These are phyloP conservation scores for Petroica traversi DNA, from an alignment of 2,113 vertebrate species.

Conservation along the genomic window DNA sequence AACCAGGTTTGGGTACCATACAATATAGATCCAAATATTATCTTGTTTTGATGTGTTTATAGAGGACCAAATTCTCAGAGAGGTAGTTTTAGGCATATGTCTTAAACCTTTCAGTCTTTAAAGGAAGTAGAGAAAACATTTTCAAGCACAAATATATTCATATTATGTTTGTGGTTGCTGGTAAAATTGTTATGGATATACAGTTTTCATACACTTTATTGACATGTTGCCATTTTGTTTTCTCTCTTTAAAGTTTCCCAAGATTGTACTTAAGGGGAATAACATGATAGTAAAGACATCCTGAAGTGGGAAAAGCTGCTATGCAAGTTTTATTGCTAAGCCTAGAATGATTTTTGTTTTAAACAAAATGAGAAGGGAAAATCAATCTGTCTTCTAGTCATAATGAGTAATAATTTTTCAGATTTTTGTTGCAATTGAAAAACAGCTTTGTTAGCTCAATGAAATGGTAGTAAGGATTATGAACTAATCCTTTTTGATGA, in stretches of 20 bases:
- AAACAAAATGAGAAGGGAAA: not conserved
- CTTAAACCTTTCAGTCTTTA: not conserved
- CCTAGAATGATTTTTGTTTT: not conserved
- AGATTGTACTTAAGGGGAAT: not conserved
- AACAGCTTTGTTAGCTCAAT: not conserved
- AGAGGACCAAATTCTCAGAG: not conserved
- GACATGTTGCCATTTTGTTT: not conserved
- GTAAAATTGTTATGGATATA: not conserved
- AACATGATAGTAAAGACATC: not conserved
- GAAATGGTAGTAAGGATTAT: not conserved
- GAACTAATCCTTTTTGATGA: constrained; percentile 23
- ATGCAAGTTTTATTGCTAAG: not conserved
- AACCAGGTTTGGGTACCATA: not conserved
- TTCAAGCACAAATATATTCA: not conserved
- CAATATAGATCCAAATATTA: not conserved
- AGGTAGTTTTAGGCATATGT: not conserved
- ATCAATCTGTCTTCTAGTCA: not conserved
- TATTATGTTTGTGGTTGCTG: not conserved
- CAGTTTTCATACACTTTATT: not conserved
- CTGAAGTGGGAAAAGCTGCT: not conserved
- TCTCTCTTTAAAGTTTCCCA: not conserved
- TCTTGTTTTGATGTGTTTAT: not conserved
- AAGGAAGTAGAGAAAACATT: not conserved
- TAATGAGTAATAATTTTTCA: not conserved
- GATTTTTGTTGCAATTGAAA: not conserved